Conservation (phyloP, 2,113 vertebrate genomes). For the Phylloscopus trochilus region DNA sequence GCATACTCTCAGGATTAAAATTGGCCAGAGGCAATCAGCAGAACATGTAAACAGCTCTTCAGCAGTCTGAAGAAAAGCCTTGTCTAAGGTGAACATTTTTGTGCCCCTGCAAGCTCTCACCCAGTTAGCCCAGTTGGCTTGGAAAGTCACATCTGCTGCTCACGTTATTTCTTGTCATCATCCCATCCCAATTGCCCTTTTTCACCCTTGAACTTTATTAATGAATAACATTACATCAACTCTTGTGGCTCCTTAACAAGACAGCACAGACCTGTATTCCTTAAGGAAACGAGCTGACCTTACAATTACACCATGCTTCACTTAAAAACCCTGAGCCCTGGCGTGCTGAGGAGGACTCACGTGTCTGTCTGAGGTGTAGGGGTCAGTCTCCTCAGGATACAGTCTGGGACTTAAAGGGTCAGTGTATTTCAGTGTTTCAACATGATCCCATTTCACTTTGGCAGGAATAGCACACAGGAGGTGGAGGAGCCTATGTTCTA, state of each 20-base stretch:
- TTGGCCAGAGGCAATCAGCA: conserved; percentile 39
- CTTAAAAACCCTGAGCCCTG: neutral
- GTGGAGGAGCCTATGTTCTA: neutral
- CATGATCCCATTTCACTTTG: neutral
- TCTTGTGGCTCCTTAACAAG: neutral
- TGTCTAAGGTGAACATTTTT: neutral
- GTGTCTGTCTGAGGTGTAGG: neutral
- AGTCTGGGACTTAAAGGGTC: neutral
- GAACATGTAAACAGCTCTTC: conserved; percentile 48
- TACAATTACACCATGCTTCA: neutral
- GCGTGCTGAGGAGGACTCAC: neutral
- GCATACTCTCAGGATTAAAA: conserved; percentile 36
- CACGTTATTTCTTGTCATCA: neutral
- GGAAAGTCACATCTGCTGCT: neutral
- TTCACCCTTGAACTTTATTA: neutral
- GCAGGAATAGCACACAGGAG: neutral
- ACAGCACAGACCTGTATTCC: neutral
- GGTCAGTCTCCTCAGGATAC: neutral
- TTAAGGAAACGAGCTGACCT: neutral
- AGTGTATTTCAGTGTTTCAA: neutral
- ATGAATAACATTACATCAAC: neutral
- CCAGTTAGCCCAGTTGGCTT: neutral
- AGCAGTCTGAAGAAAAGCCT: neutral
- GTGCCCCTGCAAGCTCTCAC: neutral
- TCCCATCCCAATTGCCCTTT: neutral